phyloP scores from a whole-genome alignment of 2,113 vertebrate species.

The Pycnonotus jocosus region DNA sequence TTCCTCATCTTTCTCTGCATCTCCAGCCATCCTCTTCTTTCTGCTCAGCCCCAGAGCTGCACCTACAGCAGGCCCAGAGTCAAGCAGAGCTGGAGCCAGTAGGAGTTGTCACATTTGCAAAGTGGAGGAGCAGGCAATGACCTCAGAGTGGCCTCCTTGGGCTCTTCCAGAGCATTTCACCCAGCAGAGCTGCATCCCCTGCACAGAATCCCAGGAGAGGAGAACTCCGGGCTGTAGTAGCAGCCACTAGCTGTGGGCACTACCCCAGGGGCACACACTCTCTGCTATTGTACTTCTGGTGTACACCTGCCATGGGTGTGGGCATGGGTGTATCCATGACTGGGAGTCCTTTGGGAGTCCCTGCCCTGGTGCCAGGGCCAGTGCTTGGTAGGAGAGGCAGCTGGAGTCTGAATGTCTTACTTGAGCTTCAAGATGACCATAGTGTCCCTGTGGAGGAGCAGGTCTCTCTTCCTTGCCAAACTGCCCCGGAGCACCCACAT shows the following conservation, averaged over 20 bases:
- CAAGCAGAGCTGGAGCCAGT: neutral
- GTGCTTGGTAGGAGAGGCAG: neutral
- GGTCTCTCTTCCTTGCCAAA: neutral
- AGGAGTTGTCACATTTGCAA: neutral
- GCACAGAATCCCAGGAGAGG: neutral
- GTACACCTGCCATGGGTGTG: no score
- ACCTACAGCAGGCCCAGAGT: neutral
- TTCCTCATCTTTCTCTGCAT: neutral
- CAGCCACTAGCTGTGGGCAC: neutral
- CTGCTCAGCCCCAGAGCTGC: neutral
- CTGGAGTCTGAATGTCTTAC: neutral
- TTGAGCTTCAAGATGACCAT: neutral
- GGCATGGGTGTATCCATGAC: neutral
- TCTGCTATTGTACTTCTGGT: neutral
- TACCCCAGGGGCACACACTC: fast-evolving
- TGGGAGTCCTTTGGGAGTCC: neutral
- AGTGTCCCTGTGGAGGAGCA: neutral
- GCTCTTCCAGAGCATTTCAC: neutral
- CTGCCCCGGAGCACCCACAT: fast-evolving
- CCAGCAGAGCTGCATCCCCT: fast-evolving
- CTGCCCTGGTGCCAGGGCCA: neutral
- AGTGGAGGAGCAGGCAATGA: neutral
- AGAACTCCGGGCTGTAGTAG: neutral
- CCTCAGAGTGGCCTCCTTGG: neutral
- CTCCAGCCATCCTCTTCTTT: neutral